Percentiles rank a stretch among this genome's conserved stretches.
Evolutionary conservation across 92 coral and sea anemone genomes (phyloP).

Genomic region (Micromussa lordhowensis): DNA sequence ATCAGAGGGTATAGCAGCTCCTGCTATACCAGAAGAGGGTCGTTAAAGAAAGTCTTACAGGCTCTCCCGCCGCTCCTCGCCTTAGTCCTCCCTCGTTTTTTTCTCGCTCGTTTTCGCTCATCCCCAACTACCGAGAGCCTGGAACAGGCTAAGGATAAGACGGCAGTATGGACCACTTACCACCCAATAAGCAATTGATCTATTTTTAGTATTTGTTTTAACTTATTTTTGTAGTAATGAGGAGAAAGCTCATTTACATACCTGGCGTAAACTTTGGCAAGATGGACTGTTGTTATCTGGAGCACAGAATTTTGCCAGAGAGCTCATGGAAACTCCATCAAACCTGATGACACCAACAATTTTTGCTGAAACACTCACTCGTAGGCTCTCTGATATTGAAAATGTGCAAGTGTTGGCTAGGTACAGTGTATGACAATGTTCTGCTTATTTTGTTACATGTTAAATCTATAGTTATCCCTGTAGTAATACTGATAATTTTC

Average conservation of each 20-base stretch:
- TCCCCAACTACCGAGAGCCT: too few relatives aligned
- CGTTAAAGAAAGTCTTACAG: too few relatives aligned
- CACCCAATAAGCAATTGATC: too few relatives aligned
- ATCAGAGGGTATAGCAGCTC: too few relatives aligned
- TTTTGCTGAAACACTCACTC: constrained; percentile 78
- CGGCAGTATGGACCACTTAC: too few relatives aligned
- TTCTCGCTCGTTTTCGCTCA: too few relatives aligned
- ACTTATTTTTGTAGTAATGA: neutral
- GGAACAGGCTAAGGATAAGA: too few relatives aligned
- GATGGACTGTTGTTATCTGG: constrained; percentile 77
- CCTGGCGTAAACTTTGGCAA: constrained; percentile 60
- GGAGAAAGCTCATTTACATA: neutral
- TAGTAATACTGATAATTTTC: too few relatives aligned
- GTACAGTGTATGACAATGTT: constrained; percentile 35
- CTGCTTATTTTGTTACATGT: neutral
- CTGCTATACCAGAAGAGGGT: too few relatives aligned
- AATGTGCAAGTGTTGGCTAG: constrained; percentile 72
- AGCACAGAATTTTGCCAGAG: constrained; percentile 93
- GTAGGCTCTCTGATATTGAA: constrained; percentile 60
- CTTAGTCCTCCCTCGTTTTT: too few relatives aligned
- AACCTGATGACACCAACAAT: constrained; percentile 90
- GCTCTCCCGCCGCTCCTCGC: too few relatives aligned
- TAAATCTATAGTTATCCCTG: too few relatives aligned
- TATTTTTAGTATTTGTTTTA: neutral
- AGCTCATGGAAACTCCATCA: constrained; percentile 85